Evolutionary conservation across 2,888 invertebrate genomes (phyloP).

Genomic region (Arrhopalites spinosus): DNA sequence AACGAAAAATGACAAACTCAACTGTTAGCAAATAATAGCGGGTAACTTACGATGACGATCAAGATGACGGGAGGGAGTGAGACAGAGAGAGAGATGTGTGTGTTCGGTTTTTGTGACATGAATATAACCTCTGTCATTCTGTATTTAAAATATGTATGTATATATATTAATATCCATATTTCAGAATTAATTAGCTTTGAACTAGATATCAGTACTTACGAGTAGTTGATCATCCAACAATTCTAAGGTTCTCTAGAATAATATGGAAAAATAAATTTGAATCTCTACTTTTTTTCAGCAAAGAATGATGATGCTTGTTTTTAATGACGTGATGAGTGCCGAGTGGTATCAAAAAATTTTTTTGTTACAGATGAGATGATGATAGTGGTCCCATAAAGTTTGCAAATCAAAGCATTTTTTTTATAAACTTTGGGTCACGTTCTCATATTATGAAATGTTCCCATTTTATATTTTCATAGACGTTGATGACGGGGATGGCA

Average conservation of each 20-base stretch:
- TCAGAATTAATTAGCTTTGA: too few species aligned
- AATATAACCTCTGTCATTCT: too few species aligned
- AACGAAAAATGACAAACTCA: conserved; percentile 34
- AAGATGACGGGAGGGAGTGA: neutral
- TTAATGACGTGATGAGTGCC: neutral
- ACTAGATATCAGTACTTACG: too few species aligned
- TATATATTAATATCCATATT: too few species aligned
- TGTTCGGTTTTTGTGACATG: too few species aligned
- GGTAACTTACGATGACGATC: neutral
- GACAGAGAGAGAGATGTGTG: neutral
- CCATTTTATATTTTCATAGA: neutral
- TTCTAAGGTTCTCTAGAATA: too few species aligned
- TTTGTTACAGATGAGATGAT: neutral
- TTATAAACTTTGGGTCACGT: neutral
- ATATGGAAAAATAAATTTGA: too few species aligned
- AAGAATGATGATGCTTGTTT: neutral
- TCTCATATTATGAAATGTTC: neutral
- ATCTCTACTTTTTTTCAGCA: neutral
- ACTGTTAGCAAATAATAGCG: conserved; percentile 48
- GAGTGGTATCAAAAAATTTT: neutral
- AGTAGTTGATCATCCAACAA: too few species aligned
- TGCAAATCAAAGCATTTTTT: neutral
- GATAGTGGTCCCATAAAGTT: too few species aligned
- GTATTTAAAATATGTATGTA: too few species aligned
- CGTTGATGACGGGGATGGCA: too few species aligned